These are phyloP conservation scores for Rhinatrema bivittatum DNA, from an alignment of 2,797 vertebrate genomes.

Conservation along the genomic window DNA sequence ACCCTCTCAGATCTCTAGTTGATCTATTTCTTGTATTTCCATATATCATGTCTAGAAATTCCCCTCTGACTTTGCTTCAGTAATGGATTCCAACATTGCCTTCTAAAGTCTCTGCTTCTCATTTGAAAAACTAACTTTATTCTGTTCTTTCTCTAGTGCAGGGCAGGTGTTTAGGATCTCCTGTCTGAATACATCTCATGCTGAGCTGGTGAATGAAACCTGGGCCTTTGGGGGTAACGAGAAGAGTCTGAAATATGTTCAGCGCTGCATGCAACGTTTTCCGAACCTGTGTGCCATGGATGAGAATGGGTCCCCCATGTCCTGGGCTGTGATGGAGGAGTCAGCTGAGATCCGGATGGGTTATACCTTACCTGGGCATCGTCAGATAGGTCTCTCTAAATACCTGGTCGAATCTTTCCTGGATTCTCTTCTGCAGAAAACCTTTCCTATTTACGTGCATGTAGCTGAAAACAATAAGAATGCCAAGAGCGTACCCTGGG, in stretches of 20 bases:
- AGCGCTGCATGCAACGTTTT: conserved; percentile 18
- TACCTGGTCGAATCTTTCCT: fast-evolving
- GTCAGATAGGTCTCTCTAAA: background rate
- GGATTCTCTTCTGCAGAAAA: background rate
- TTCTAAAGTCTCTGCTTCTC: too few relatives aligned
- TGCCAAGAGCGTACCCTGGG: fast-evolving
- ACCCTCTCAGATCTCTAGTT: too few relatives aligned
- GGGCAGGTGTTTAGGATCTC: too few relatives aligned
- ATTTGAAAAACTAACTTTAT: too few relatives aligned
- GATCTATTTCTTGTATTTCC: too few relatives aligned
- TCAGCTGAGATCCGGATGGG: conserved; percentile 21
- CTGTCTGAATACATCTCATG: conserved; percentile 11
- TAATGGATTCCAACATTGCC: too few relatives aligned
- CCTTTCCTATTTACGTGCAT: background rate
- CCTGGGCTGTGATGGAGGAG: conserved; percentile 24
- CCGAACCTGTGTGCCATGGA: conserved; percentile 23
- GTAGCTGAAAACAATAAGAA: background rate
- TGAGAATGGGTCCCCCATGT: conserved; percentile 6
- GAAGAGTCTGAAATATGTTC: conserved; percentile 17
- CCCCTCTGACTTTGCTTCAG: too few relatives aligned
- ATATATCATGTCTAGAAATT: too few relatives aligned
- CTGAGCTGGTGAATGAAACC: conserved; percentile 8
- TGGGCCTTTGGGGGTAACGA: conserved; percentile 21
- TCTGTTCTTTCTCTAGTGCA: too few relatives aligned
- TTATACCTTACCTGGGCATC: conserved; percentile 15